phyloP scores from a whole-genome alignment of 2,113 vertebrate species.

The Leuciscus idus region DNA sequence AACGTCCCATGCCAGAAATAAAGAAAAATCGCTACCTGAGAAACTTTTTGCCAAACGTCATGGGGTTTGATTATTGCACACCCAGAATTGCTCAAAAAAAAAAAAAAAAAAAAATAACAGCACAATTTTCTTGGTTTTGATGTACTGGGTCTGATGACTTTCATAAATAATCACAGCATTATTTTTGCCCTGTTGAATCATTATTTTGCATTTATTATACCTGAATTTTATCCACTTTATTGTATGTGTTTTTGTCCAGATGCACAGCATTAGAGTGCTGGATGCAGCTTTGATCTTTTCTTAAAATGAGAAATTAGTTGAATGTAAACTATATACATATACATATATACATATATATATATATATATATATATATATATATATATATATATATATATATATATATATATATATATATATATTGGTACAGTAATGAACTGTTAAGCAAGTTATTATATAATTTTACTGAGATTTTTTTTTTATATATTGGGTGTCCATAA shows the following conservation, averaged over 20 bases:
- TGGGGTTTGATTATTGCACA: constrained; percentile 31
- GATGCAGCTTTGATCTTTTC: background rate
- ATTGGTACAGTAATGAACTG: background rate
- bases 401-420: too few species aligned
- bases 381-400: too few species aligned
- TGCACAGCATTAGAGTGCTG: background rate
- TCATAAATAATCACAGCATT: constrained; percentile 50
- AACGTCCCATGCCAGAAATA: constrained; percentile 27
- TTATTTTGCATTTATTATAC: background rate
- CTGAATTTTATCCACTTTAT: background rate
- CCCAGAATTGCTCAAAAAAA: background rate
- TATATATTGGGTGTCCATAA: background rate
- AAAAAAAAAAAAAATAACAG: background rate
- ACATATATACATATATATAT: too few species aligned
- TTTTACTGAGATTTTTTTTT: background rate
- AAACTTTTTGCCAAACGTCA: constrained; percentile 31
- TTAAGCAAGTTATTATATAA: background rate
- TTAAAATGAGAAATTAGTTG: too few species aligned
- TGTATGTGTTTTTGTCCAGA: background rate
- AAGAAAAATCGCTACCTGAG: constrained; percentile 43
- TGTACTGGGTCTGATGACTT: constrained; percentile 23
- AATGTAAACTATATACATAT: background rate
- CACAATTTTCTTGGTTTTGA: constrained; percentile 9
- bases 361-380: too few species aligned
- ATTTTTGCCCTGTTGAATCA: constrained; percentile 14